phyloP scores from a whole-genome alignment of 2,797 vertebrate species.

The Cyprinodon diabolis region DNA sequence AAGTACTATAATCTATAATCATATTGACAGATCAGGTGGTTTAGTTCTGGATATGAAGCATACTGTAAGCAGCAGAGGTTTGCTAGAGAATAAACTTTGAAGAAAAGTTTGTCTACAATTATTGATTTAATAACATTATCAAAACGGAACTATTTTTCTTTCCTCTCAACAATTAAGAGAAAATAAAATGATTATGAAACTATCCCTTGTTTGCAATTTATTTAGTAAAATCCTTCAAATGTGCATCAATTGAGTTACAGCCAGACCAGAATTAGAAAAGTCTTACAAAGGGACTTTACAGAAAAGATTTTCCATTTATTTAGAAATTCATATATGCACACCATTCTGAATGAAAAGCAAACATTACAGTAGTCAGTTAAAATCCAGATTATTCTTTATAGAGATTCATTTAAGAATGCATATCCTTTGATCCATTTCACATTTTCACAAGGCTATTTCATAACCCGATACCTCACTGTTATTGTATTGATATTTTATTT shows the following conservation, averaged over 20 bases:
- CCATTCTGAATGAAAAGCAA: not conserved
- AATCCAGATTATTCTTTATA: too few relatives aligned
- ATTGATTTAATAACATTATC: not conserved
- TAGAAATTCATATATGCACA: not conserved
- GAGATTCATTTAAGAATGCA: too few relatives aligned
- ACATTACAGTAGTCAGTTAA: too few relatives aligned
- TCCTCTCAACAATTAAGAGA: not conserved
- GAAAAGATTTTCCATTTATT: not conserved
- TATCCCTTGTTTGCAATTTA: not conserved
- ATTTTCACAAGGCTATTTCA: too few relatives aligned
- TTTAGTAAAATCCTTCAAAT: too few relatives aligned
- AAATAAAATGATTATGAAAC: not conserved
- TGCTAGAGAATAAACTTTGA: not conserved
- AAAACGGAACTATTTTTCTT: not conserved
- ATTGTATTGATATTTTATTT: too few relatives aligned
- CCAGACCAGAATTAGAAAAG: too few relatives aligned
- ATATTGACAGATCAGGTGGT: not conserved
- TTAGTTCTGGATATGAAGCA: not conserved
- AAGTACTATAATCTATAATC: constrained; percentile 15
- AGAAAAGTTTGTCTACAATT: not conserved
- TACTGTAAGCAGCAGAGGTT: not conserved
- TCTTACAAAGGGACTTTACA: too few relatives aligned
- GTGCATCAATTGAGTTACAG: too few relatives aligned
- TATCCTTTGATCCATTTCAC: too few relatives aligned
- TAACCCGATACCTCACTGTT: too few relatives aligned